phyloP scores from a whole-genome alignment of 2,113 vertebrate species.

The Tragelaphus buxtoni region DNA sequence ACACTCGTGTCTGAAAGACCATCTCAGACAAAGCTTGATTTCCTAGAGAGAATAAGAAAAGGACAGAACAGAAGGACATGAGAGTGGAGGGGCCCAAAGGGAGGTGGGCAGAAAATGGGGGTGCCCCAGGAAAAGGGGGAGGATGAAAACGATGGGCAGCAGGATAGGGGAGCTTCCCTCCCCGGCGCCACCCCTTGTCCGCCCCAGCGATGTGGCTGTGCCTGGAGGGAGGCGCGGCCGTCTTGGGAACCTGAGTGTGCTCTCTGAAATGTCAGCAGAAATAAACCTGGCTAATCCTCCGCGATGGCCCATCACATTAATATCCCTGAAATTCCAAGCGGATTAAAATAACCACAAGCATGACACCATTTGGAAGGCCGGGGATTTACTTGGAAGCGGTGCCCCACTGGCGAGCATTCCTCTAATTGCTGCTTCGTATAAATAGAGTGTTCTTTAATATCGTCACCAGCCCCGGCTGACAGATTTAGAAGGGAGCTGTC shows the following conservation, averaged over 20 bases:
- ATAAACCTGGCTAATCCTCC: constrained; percentile 78
- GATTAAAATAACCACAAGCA: constrained; percentile 78
- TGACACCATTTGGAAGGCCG: constrained; percentile 78
- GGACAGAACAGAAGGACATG: neutral
- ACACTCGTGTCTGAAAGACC: neutral
- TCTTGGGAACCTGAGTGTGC: constrained; percentile 35
- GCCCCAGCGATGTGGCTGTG: neutral
- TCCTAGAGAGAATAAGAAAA: neutral
- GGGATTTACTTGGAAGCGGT: constrained; percentile 80
- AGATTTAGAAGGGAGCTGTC: constrained; percentile 80
- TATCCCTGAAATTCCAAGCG: constrained; percentile 76
- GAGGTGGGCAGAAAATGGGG: neutral
- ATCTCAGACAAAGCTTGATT: neutral
- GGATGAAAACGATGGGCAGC: neutral
- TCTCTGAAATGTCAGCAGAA: constrained; percentile 74
- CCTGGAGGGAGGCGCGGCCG: accelerated
- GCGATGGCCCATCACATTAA: constrained; percentile 78
- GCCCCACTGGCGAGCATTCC: constrained; percentile 80
- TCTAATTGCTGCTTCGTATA: constrained; percentile 83
- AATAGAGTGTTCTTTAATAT: constrained; percentile 78
- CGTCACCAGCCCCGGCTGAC: constrained; percentile 73
- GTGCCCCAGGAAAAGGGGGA: too few relatives aligned
- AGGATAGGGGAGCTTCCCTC: neutral
- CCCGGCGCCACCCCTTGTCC: accelerated
- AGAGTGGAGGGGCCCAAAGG: neutral